These are phyloP conservation scores for Oryzias curvinotus DNA, from an alignment of 2,113 vertebrate genomes.

Conservation along the genomic window DNA sequence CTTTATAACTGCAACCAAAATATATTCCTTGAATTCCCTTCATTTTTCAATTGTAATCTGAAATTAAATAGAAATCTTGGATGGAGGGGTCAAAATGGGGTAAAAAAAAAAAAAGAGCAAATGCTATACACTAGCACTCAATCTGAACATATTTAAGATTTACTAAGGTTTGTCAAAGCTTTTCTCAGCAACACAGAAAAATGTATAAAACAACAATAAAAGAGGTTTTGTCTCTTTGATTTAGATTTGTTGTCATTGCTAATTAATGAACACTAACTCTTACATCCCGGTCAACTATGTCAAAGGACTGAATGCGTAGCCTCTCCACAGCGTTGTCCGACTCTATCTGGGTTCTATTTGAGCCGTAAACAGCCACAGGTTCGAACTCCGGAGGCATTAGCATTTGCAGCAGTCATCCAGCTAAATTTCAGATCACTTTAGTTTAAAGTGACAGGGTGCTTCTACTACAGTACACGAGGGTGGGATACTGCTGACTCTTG, in stretches of 20 bases:
- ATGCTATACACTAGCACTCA: too few relatives aligned
- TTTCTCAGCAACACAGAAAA: too few relatives aligned
- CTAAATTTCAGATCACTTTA: slow-evolving; percentile 79
- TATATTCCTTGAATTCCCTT: too few relatives aligned
- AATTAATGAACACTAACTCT: slow-evolving; percentile 51
- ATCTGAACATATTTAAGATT: too few relatives aligned
- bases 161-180: too few relatives aligned
- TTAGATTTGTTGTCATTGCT: background rate
- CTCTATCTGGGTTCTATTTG: slow-evolving; percentile 87
- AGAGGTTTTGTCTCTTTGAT: background rate
- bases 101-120: too few relatives aligned
- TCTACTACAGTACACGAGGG: slow-evolving; percentile 74
- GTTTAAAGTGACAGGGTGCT: slow-evolving; percentile 81
- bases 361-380: slow-evolving; percentile 77
- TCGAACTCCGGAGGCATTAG: slow-evolving; percentile 76
- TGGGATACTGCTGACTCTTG: slow-evolving; percentile 79
- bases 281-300: slow-evolving; percentile 83
- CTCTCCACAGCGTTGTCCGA: slow-evolving; percentile 66
- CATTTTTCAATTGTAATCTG: too few relatives aligned
- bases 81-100: too few relatives aligned
- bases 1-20: too few relatives aligned
- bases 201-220: too few relatives aligned
- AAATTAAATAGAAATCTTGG: too few relatives aligned
- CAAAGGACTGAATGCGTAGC: slow-evolving; percentile 80
- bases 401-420: slow-evolving; percentile 78